Evolutionary conservation across 2,888 invertebrate genomes (phyloP).

Genomic region (Spodoptera picta): DNA sequence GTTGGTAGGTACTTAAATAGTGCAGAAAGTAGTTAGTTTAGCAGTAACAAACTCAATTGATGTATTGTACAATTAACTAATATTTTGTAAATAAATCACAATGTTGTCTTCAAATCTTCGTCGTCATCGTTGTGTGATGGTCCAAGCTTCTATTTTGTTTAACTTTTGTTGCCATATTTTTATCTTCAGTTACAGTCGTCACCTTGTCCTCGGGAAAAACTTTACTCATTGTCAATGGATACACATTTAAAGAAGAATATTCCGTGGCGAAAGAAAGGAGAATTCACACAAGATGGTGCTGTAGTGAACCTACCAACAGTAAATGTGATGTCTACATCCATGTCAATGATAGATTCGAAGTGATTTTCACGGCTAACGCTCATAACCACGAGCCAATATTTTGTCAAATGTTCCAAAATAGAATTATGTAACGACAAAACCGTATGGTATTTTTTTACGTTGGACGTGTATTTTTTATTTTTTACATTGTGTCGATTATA

Average conservation of each 20-base stretch:
- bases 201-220: conserved; percentile 75
- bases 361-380: conserved; percentile 68
- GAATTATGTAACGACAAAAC: conserved; percentile 65
- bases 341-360: conserved; percentile 76
- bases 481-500: too few species aligned
- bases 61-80: neutral
- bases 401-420: conserved; percentile 73
- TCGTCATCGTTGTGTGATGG: neutral
- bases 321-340: conserved; percentile 76
- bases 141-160: conserved; percentile 20
- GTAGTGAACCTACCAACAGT: conserved; percentile 70
- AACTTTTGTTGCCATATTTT: conserved; percentile 40
- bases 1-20: too few species aligned
- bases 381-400: conserved; percentile 78
- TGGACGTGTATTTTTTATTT: too few species aligned
- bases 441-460: too few species aligned
- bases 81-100: conserved; percentile 2
- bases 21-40: neutral
- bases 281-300: conserved; percentile 72
- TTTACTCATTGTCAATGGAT: conserved; percentile 77
- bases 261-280: conserved; percentile 60
- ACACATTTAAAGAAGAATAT: conserved; percentile 74
- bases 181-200: conserved; percentile 75
- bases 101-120: neutral
- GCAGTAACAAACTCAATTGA: conserved; percentile 5